phyloP scores from a whole-genome alignment of 2,797 vertebrate genomes.

The Podargus strigoides region DNA sequence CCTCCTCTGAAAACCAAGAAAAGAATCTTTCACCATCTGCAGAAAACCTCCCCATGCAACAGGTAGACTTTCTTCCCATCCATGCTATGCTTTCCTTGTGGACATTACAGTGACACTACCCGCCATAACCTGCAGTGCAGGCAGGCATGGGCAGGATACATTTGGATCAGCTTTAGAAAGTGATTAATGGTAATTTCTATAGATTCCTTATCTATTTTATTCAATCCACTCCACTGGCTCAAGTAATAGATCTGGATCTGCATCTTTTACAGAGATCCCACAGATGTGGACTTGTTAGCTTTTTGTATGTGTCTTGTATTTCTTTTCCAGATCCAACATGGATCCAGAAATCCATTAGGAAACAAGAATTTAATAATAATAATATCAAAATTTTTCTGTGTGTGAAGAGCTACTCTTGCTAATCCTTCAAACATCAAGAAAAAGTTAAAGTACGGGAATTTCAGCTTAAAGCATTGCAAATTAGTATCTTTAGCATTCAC shows the following conservation, averaged over 20 bases:
- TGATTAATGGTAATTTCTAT: not conserved
- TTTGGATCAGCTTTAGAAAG: not conserved
- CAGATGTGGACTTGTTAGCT: not conserved
- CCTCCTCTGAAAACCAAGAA: not conserved
- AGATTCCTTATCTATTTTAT: not conserved
- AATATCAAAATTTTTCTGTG: not conserved
- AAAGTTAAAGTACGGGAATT: not conserved
- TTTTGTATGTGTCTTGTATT: not conserved
- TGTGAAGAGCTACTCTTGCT: not conserved
- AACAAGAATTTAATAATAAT: not conserved
- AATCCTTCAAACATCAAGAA: not conserved
- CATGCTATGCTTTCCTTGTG: not conserved
- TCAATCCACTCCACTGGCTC: not conserved
- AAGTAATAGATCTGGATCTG: not conserved
- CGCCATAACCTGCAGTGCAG: rapidly evolving
- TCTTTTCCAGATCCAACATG: not conserved
- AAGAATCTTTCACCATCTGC: not conserved
- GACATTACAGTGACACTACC: not conserved
- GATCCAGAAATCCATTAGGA: not conserved
- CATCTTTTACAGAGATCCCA: not conserved
- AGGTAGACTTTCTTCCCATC: not conserved
- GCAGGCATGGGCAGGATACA: not conserved
- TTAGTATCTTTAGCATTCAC: not conserved
- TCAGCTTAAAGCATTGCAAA: not conserved
- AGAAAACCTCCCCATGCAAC: not conserved